Evolutionary conservation across 2,797 vertebrate genomes (phyloP), one percentile per base, ranked within the genome.

Genomic region (Craterocephalus amniculus): DNA sequence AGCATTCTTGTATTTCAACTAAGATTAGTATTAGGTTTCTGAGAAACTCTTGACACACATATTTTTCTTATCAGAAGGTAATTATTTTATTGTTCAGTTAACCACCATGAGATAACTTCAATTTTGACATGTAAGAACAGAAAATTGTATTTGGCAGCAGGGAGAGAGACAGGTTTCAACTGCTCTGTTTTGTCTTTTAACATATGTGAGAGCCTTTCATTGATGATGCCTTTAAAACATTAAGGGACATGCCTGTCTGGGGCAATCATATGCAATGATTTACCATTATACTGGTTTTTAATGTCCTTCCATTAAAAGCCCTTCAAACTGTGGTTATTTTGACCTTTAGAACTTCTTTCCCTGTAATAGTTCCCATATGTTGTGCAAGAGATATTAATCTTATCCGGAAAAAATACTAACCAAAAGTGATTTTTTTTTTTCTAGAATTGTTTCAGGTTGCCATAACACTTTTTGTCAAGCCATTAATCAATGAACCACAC

Each of bases 361-460:
- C 57, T 43, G 20, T 80, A 87, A 93, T 86, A 10, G 77, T 72
- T 90, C 31, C 87, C 91, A 92, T 64, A 76, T 92, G 92, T 87
- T 86, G 74, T 58, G 62, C 13, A 57, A 32, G 40, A 74, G 87
- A 92, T 89, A 67, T 70, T 68, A 80, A 91, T 90, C 88, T 87
- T 80, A 87, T 87, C 72, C 80, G 45, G 64, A 43, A 77, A 84
- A 48, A 91, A 77, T 55, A 70, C 60, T 59, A 74, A 82, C 63
- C 40, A 65, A 75, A 79, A 86, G 45, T 72, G 65, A 70, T 40
- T 49, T 34, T 26, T 51, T 55, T 40, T 49, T 34, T 26, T 35
- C 49, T 45, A 71, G 52, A 16, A 34, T 6, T 49, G 27, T 80
- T 83, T 74, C 63, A 83, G 81, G 73, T 76, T 74, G 84, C 72